A percentile compares a stretch with the other conserved stretches of the same genome.
These are phyloP conservation scores for Spicauda simplicius DNA, from an alignment of 2,888 invertebrate species.

Conservation along the genomic window DNA sequence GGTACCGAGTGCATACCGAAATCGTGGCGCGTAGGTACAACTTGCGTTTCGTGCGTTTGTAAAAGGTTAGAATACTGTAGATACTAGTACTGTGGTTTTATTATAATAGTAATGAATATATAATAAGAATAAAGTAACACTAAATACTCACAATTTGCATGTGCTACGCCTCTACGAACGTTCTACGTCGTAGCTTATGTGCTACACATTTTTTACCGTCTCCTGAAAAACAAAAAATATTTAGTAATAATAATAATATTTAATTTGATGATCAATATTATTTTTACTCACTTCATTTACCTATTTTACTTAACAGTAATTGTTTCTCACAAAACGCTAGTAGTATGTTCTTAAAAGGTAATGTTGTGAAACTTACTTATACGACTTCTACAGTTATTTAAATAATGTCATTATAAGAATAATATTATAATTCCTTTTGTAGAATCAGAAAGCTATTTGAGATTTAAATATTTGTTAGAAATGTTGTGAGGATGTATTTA, in stretches of 20 bases:
- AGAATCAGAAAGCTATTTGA: not conserved
- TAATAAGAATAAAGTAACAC: not conserved
- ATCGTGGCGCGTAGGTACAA: too few species aligned
- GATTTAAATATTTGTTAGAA: constrained; percentile 20
- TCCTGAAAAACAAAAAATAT: not conserved
- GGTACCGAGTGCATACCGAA: too few species aligned
- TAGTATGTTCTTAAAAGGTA: too few species aligned
- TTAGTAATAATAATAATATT: not conserved
- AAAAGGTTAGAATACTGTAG: too few species aligned
- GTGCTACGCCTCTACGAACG: not conserved
- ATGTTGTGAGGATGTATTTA: not conserved
- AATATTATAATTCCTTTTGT: not conserved
- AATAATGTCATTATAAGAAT: not conserved
- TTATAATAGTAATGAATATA: too few species aligned
- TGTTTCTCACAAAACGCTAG: too few species aligned
- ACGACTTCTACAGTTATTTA: not conserved
- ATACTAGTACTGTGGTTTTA: too few species aligned
- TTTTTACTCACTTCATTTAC: too few species aligned
- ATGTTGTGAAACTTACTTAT: too few species aligned
- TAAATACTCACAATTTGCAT: not conserved
- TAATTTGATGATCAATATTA: too few species aligned
- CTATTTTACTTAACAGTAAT: too few species aligned
- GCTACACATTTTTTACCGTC: not conserved
- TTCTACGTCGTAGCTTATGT: not conserved
- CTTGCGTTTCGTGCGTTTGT: too few species aligned